Evolutionary conservation across 2,797 vertebrate species (phyloP).

Genomic region (Dipus sagitta): DNA sequence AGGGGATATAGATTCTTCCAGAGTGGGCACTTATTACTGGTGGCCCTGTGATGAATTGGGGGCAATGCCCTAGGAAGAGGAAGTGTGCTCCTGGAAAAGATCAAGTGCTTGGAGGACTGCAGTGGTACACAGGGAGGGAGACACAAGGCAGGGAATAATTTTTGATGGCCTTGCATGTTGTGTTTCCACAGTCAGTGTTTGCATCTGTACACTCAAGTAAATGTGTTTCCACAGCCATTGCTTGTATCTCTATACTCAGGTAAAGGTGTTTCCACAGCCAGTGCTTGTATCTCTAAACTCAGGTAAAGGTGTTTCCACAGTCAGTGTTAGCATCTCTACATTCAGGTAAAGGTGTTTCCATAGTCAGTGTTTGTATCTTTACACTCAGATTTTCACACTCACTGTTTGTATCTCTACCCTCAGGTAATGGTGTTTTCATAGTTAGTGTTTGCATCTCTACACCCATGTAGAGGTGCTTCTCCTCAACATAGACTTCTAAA

Average conservation of each 20-base stretch:
- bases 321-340: too few species aligned
- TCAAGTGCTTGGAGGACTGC: background rate
- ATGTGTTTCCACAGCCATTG: background rate
- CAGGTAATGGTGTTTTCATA: background rate
- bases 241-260: background rate
- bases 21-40: background rate
- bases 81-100: background rate
- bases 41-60: background rate
- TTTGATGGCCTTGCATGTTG: background rate
- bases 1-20: background rate
- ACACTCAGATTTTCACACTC: background rate
- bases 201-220: background rate
- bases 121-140: background rate
- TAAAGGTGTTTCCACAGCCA: background rate
- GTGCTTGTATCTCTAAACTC: background rate
- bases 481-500: background rate
- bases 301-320: too few species aligned
- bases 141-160: background rate
- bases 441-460: background rate
- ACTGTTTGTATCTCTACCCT: too few species aligned
- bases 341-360: background rate
- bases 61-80: background rate
- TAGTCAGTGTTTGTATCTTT: background rate
- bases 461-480: background rate
- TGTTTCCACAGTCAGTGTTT: background rate